Evolutionary conservation across 2,888 invertebrate species (phyloP).

Genomic region (Drosophila parthenogenetica): DNA sequence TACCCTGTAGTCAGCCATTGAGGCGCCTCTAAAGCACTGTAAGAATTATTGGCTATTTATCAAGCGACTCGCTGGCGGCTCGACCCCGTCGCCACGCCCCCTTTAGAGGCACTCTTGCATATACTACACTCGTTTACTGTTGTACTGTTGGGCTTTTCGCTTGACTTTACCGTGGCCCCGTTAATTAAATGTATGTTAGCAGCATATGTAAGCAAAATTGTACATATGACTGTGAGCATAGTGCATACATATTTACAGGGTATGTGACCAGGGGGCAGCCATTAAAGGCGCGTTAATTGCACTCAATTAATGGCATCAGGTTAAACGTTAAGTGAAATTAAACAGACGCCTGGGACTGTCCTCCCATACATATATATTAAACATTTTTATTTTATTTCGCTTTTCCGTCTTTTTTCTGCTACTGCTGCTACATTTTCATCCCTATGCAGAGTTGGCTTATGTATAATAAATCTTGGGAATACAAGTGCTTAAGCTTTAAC

Average conservation of each 20-base stretch:
- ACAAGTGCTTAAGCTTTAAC: constrained; percentile 56
- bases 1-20: constrained; percentile 33
- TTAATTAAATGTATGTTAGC: constrained; percentile 71
- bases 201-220: constrained; percentile 42
- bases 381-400: constrained; percentile 34
- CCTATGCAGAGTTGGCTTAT: constrained; percentile 6
- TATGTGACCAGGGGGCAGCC: constrained; percentile 45
- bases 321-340: constrained; percentile 80
- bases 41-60: constrained; percentile 81
- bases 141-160: background rate
- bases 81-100: constrained; percentile 3
- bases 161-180: constrained; percentile 61
- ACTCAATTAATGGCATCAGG: constrained; percentile 79
- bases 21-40: constrained; percentile 62
- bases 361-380: constrained; percentile 16
- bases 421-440: background rate
- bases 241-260: constrained; percentile 16
- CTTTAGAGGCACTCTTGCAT: background rate
- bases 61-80: constrained; percentile 71
- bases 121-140: background rate
- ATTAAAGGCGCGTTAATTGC: constrained; percentile 78
- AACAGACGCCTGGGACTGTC: constrained; percentile 66
- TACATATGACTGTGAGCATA: constrained; percentile 22
- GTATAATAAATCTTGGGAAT: constrained; percentile 58
- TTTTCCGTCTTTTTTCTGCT: constrained; percentile 8